Evolutionary conservation across 2,797 vertebrate species (phyloP), one percentile per base, ranked within the genome.

Genomic region (Typhlichthys subterraneus): DNA sequence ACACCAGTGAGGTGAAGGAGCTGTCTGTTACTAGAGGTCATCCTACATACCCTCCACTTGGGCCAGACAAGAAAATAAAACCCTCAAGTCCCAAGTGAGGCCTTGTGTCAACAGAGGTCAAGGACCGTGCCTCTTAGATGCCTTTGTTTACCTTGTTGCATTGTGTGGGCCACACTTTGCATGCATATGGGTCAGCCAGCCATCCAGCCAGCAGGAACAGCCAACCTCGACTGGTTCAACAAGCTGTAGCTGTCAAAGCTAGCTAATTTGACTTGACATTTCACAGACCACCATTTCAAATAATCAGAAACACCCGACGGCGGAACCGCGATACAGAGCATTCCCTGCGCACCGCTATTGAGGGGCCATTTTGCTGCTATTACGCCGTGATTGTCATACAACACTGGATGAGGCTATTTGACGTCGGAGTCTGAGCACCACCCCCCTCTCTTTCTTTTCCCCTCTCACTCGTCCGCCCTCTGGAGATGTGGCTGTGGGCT

Each of bases 241-340:
- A 91, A 92, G 94, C 94, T 92, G 92, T 91, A 94, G 94, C 95
- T 96, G 96, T 96, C 96, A 96, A 91, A 92, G 90, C 92, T 89
- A 81, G 91, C 94, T 95, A 95, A 97, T 97, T 97, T 93, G 93
- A 95, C 94, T 85, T 97, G 97, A 98, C 94, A 94, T 93, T 95
- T 93, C 85, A 88, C 96, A 98, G 96, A 92, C 93, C 94, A 85
- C 93, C 93, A 90, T 94, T 93, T 92, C 88, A 75, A 92, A 93
- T 97, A 98, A 99, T 97, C 94, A 96, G 94, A 96, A 97, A 94
- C 96, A 97, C 94, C 93, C 95, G 89, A 92, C 77, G 61, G 65
- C 68, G 77, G 74, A 78, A 70, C 81, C 71, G 68, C 54, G n/a
- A 73, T 49, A 46, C 70, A 61, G 75, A 67, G 47, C 51, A 31